Evolutionary conservation across 2,113 vertebrate genomes (phyloP), one percentile per base, ranked within the genome.

Genomic region (Nyctereutes procyonoides): DNA sequence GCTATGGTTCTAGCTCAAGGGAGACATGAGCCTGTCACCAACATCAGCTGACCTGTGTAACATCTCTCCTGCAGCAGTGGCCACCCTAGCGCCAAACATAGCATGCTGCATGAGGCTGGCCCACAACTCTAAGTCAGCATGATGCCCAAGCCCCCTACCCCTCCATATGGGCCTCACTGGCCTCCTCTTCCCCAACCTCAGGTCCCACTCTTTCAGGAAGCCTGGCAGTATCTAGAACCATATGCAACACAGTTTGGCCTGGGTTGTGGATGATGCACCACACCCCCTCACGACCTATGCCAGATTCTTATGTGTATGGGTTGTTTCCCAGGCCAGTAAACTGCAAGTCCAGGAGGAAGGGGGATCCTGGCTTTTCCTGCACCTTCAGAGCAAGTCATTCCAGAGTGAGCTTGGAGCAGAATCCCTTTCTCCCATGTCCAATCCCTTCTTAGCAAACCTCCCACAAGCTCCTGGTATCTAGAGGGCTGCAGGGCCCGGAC

Each of bases 261-360:
- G 0, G 16, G 26, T 12, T 17, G 32, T 1, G 2, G 35, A 20
- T 0, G 8, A 82, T 24, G 43, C 43, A 43, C 43, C 43, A 43
- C 43, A 43, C 43, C 74, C 67, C 48, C 8, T n/a, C 3, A 30
- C n/a, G 24, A 13, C 43, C 38, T 4, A 3, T 4, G 74, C 79
- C 19, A 19, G 43, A 22, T 19, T 43, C 69, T 32, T 4, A 19
- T 0, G 0, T 1, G 0, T 1, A 1, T 2, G 2, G 5, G 19
- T 3, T 83, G 38, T 51, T 74, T 43, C 73, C 28, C 58, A 55
- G 28, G 24, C 85, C 65, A 19, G 53, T n/a, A n/a, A 17, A 10
- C 35, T 1, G 5, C 35, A n/a, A 92, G 77, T 53, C 82, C 8
- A 17, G 16, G 30, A 69, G 8, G 43, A 35, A 26, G 8, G 28